These are phyloP conservation scores for Naso thynnoides DNA, from an alignment of 2,797 vertebrate genomes.

Conservation along the genomic window DNA sequence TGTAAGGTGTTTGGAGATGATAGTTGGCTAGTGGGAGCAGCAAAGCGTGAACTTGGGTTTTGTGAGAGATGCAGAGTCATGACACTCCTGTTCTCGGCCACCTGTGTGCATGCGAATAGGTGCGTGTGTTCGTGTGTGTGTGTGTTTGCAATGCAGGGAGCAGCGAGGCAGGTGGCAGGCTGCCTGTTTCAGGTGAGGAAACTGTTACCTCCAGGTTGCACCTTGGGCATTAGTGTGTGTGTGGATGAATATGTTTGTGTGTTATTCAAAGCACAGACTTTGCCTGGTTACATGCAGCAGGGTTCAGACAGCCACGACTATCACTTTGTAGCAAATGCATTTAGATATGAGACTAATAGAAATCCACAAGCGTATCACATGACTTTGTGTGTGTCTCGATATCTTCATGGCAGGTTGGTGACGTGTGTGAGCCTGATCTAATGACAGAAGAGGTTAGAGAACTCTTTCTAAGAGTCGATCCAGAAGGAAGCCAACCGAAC, in stretches of 20 bases:
- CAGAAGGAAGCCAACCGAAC: constrained; percentile 82
- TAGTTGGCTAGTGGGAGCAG: constrained; percentile 75
- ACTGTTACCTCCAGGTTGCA: constrained; percentile 69
- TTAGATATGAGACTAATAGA: constrained; percentile 36
- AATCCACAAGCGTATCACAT: constrained; percentile 26
- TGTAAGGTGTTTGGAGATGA: constrained; percentile 82
- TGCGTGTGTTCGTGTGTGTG: constrained; percentile 45
- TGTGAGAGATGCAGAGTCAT: constrained; percentile 67
- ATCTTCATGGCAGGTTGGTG: constrained; percentile 54
- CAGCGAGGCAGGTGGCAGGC: constrained; percentile 65
- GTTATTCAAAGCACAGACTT: constrained; percentile 12
- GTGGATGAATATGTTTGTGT: constrained; percentile 22
- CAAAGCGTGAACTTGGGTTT: constrained; percentile 73
- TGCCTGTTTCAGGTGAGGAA: constrained; percentile 70
- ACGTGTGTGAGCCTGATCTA: constrained; percentile 54
- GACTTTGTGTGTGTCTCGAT: constrained; percentile 49
- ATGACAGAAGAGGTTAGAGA: constrained; percentile 68
- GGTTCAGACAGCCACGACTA: constrained; percentile 14
- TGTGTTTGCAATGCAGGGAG: constrained; percentile 29
- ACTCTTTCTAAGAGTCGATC: constrained; percentile 68
- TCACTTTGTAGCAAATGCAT: constrained; percentile 28
- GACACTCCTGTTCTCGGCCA: constrained; percentile 74
- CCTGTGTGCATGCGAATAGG: constrained; percentile 61
- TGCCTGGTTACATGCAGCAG: constrained; percentile 12
- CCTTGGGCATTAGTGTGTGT: constrained; percentile 38